Conservation (phyloP, 2,888 invertebrate species). For the Polymixis flavicincta region DNA sequence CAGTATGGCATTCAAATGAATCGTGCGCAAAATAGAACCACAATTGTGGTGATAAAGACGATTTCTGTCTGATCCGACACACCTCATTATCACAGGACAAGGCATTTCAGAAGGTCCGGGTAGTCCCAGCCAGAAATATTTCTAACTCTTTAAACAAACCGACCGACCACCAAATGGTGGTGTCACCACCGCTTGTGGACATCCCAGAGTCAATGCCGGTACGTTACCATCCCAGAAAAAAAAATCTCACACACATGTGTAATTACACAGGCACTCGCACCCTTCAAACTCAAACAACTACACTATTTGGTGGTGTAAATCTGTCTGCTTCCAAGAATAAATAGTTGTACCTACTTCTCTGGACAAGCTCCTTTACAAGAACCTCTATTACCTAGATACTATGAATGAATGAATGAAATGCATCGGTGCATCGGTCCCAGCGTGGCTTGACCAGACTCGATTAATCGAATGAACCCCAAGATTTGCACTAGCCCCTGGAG, state of each 20-base stretch:
- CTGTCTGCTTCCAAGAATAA: neutral
- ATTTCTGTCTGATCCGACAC: conserved; percentile 76
- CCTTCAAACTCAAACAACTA: neutral
- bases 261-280: neutral
- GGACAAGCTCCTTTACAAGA: neutral
- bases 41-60: conserved; percentile 72
- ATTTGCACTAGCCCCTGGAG: too few species aligned
- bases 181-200: neutral
- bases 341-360: neutral
- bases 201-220: neutral
- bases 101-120: conserved; percentile 33
- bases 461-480: too few species aligned
- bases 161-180: too few species aligned
- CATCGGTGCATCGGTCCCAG: too few species aligned
- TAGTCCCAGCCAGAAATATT: neutral
- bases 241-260: neutral
- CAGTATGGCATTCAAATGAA: conserved; percentile 71
- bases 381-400: neutral
- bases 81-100: conserved; percentile 68
- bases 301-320: neutral
- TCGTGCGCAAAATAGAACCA: conserved; percentile 71
- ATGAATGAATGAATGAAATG: too few species aligned
- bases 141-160: neutral
- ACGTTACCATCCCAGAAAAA: neutral
- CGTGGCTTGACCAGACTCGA: too few species aligned